Percentiles rank a stretch among this genome's conserved stretches.
These are phyloP conservation scores for Aleadryas rufinucha DNA, from an alignment of 2,113 vertebrate species.

Conservation along the genomic window DNA sequence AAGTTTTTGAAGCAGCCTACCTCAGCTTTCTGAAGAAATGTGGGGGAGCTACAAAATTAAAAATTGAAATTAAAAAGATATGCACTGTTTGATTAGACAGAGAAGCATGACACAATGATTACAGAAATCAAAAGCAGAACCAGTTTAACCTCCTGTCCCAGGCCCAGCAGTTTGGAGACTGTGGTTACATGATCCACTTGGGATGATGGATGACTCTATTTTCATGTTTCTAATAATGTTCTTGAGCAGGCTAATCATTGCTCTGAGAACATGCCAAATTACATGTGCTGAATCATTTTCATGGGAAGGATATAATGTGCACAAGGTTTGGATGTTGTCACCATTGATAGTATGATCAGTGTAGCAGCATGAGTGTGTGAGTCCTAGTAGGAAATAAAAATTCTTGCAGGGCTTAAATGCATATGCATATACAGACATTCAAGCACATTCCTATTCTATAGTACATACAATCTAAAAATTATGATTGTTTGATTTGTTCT, in stretches of 20 bases:
- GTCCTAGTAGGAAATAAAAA: too few relatives aligned
- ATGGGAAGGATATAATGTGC: neutral
- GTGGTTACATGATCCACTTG: neutral
- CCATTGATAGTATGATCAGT: neutral
- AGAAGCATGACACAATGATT: neutral
- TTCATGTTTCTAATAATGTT: neutral
- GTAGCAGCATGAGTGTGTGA: neutral
- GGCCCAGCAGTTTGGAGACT: neutral
- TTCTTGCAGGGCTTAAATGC: neutral
- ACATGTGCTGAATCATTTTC: neutral
- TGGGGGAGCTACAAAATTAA: constrained; percentile 1
- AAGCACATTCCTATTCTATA: neutral
- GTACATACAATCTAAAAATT: neutral
- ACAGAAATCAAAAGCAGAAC: neutral
- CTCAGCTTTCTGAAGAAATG: neutral
- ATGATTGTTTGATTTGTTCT: neutral
- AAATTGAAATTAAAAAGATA: constrained; percentile 5
- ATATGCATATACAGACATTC: neutral
- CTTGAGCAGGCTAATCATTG: neutral
- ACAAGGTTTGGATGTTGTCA: neutral
- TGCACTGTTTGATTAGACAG: constrained; percentile 12
- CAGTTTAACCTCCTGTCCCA: neutral
- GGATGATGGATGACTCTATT: neutral
- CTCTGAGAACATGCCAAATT: neutral
- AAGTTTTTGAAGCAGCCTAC: neutral